These are phyloP conservation scores for Heterohyrax brucei DNA, from an alignment of 2,797 vertebrate species.

Conservation along the genomic window DNA sequence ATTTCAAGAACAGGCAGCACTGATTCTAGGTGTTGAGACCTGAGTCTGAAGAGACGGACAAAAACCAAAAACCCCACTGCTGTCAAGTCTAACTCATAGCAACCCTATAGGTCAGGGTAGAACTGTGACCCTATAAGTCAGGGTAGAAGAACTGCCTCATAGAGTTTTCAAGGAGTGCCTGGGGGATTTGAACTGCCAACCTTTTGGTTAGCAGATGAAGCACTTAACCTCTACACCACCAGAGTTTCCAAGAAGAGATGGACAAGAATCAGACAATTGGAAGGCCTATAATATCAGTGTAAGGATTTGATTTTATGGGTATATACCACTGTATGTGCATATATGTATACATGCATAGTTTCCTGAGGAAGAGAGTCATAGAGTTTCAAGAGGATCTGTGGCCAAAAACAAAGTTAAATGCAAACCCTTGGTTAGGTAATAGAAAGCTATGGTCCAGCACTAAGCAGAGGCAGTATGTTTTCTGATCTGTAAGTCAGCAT, in stretches of 20 bases:
- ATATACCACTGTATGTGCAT: neutral
- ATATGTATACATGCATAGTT: neutral
- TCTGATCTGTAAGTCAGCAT: neutral
- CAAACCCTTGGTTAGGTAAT: slow-evolving; percentile 23
- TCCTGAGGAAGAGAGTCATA: neutral
- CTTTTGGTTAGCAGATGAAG: too few species aligned
- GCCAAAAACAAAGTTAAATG: neutral
- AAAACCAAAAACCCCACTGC: neutral
- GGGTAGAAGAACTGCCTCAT: too few species aligned
- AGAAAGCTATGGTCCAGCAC: neutral
- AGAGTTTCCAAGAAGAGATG: too few species aligned
- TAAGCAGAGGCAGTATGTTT: neutral
- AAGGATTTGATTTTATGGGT: slow-evolving; percentile 36
- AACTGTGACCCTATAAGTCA: too few species aligned
- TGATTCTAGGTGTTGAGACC: slow-evolving; percentile 5
- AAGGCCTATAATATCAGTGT: slow-evolving; percentile 1
- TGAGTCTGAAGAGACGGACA: slow-evolving; percentile 16
- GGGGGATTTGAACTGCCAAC: too few species aligned
- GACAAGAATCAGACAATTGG: neutral
- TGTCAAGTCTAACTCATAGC: too few species aligned
- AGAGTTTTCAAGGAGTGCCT: too few species aligned
- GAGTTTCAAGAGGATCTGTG: slow-evolving; percentile 29
- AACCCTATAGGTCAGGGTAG: too few species aligned
- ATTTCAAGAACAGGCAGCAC: neutral
- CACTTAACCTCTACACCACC: too few species aligned